Evolutionary conservation across 2,113 vertebrate species (phyloP), one percentile per base, ranked within the genome.

Genomic region (Macheiramphus alcinus): DNA sequence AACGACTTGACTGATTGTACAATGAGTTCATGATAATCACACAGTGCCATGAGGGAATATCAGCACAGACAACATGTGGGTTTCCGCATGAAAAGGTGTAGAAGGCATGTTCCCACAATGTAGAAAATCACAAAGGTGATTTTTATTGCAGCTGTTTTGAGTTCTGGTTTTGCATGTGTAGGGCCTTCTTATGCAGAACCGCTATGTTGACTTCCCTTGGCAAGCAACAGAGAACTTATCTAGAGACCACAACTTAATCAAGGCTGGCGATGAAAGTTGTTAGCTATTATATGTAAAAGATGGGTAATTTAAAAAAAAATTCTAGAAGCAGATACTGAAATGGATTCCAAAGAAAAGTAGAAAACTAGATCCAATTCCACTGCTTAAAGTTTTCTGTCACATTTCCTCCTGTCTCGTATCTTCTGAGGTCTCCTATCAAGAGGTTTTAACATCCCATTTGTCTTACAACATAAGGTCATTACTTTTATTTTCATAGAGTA

Each of bases 11-110:
- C 36, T 79, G 19, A 26, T 45, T 34, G 18, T 36, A 23, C 58
- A 72, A 8, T 38, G 11, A 68, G 10, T 40, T 72, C 58, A 47
- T 75, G 29, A n/a, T 19, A 67, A 1, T 36, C 34, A 38, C 34
- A 50, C 5, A 11, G 43, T 48, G 8, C 36, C 26, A 50, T n/a
- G 63, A 52, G 20, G 26, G 25, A 63, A 7, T 26, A 61, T 14
- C 68, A 84, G n/a, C 21, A 87, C 26, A 61, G 19, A 12, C 9
- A 70, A 34, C 10, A 15, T 0, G 0, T 48, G 36, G 14, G 16
- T 87, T 73, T 65, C 20, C 13, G 74, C 25, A 13, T 47, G 34
- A 73, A 50, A 32, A 73, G 3, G 11, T 4, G 16, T 21, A 76
- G 53, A 84, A 84, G 40, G 8, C 48, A 16, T 81, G 50, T 55